A percentile compares a stretch with the other conserved stretches of the same genome.
phyloP scores from a whole-genome alignment of 1,140 invertebrate species.

The Drosophila ercepeae region DNA sequence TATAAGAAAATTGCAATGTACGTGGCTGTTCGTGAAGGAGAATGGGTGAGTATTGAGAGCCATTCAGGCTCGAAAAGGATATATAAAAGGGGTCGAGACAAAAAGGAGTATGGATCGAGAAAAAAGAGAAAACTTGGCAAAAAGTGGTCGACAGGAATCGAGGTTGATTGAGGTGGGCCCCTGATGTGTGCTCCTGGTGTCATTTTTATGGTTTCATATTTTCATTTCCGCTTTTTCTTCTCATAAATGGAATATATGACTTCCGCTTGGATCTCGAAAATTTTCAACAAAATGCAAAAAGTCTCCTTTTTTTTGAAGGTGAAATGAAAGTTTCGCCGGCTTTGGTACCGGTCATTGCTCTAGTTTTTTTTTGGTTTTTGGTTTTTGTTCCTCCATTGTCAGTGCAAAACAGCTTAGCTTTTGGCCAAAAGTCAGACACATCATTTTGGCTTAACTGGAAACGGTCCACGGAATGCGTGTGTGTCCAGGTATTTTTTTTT shows the following conservation, averaged over 20 bases:
- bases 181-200: constrained; percentile 11
- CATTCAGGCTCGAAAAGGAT: constrained; percentile 36
- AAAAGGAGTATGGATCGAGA: background rate
- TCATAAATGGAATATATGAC: constrained; percentile 72
- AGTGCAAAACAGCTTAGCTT: constrained; percentile 5
- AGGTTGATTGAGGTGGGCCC: constrained; percentile 6
- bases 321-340: constrained; percentile 64
- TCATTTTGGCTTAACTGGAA: constrained; percentile 73
- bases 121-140: constrained; percentile 16
- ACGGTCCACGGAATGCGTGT: constrained; percentile 54
- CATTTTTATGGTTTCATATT: constrained; percentile 75
- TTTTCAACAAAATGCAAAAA: constrained; percentile 41
- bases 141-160: constrained; percentile 1
- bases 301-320: constrained; percentile 58
- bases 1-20: constrained; percentile 72
- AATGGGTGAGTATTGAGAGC: constrained; percentile 42
- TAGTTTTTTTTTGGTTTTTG: constrained; percentile 6
- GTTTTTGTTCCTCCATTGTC: background rate
- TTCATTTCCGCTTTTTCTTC: constrained; percentile 68
- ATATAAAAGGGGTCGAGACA: constrained; percentile 6
- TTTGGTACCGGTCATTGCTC: constrained; percentile 62
- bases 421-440: constrained; percentile 68
- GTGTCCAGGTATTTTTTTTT: constrained; percentile 38
- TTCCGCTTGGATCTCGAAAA: constrained; percentile 32
- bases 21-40: constrained; percentile 18